These are phyloP conservation scores for Drosophila subobscura DNA, from an alignment of 1,140 invertebrate genomes.

Conservation along the genomic window DNA sequence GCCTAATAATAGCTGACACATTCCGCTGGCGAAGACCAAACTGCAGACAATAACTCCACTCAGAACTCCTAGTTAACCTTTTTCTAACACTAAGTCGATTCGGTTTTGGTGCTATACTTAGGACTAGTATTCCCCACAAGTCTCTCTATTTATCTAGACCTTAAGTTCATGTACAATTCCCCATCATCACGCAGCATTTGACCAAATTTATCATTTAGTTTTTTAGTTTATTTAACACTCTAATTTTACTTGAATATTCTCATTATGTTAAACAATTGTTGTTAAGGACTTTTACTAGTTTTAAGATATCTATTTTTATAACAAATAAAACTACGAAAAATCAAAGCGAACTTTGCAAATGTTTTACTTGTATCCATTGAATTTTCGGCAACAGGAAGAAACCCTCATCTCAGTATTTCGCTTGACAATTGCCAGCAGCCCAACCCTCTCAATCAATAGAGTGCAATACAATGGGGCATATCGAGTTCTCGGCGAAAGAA, in stretches of 20 bases:
- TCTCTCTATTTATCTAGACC: conserved; percentile 41
- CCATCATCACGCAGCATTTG: conserved; percentile 65
- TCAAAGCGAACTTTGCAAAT: conserved; percentile 20
- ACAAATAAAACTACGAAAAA: conserved; percentile 53
- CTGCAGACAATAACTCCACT: conserved; percentile 65
- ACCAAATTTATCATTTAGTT: conserved; percentile 69
- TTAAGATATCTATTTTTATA: conserved; percentile 51
- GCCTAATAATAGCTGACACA: conserved; percentile 31
- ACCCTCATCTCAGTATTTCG: conserved; percentile 25
- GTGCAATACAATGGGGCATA: conserved; percentile 36
- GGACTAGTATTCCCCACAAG: conserved; percentile 9
- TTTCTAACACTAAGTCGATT: conserved; percentile 46
- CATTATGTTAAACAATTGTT: conserved; percentile 47
- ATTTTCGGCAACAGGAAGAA: conserved; percentile 40
- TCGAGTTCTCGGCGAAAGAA: conserved; percentile 35
- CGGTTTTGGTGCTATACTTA: conserved; percentile 73
- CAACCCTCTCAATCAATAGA: conserved; percentile 23
- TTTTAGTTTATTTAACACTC: conserved; percentile 26
- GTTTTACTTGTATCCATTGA: neutral
- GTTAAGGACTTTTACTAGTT: conserved; percentile 60
- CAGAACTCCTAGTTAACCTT: conserved; percentile 22
- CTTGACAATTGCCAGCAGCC: conserved; percentile 34
- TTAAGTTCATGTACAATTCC: conserved; percentile 68
- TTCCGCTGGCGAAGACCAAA: conserved; percentile 78
- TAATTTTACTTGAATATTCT: conserved; percentile 46